These are phyloP conservation scores for Catharus fuscescens DNA, from an alignment of 2,113 vertebrate species.

Conservation along the genomic window DNA sequence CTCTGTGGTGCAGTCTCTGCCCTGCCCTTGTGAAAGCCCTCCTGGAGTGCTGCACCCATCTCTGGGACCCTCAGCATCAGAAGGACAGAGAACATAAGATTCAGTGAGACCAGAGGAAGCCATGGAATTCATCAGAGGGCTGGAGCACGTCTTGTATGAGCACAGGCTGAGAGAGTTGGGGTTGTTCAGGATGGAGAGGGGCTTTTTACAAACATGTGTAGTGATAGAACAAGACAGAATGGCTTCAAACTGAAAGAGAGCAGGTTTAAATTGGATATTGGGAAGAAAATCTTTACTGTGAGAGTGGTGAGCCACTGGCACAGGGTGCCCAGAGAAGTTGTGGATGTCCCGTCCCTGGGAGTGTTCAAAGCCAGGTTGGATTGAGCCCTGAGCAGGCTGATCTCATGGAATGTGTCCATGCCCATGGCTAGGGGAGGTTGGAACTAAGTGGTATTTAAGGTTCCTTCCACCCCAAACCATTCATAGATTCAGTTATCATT, in stretches of 20 bases:
- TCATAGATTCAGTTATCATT: neutral
- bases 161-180: no score
- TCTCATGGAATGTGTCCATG: neutral
- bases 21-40: neutral
- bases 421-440: rapidly evolving
- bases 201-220: neutral
- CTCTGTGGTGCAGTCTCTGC: neutral
- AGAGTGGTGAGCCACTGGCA: neutral
- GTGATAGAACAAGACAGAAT: neutral
- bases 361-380: neutral
- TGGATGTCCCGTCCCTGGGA: neutral
- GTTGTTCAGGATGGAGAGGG: neutral
- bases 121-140: no score
- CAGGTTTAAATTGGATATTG: neutral
- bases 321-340: neutral
- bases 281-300: neutral
- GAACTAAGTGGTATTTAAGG: neutral
- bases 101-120: neutral
- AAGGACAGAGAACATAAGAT: neutral
- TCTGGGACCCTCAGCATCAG: neutral
- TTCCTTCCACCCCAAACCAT: neutral
- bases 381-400: neutral
- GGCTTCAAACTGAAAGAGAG: neutral
- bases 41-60: neutral
- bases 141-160: neutral